These are phyloP conservation scores for Carapus acus DNA, from an alignment of 2,797 vertebrate genomes.

Conservation along the genomic window DNA sequence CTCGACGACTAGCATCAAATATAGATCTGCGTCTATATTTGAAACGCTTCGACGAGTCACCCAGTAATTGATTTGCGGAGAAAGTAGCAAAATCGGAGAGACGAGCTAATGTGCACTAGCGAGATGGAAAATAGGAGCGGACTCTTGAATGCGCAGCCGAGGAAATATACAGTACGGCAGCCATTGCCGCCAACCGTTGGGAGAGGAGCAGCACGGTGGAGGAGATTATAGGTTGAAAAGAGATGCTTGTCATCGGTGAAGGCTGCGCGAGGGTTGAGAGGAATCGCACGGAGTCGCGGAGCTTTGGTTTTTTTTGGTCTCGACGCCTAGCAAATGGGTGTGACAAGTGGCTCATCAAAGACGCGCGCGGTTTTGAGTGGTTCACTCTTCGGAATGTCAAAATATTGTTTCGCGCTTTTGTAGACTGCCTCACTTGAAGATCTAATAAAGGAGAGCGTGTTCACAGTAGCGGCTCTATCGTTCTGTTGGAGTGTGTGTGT, in stretches of 20 bases:
- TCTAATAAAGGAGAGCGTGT: neutral
- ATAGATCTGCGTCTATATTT: too few relatives aligned
- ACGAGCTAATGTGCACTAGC: neutral
- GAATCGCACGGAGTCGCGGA: slow-evolving; percentile 1
- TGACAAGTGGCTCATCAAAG: neutral
- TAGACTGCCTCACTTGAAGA: neutral
- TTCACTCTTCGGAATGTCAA: too few relatives aligned
- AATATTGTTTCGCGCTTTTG: neutral
- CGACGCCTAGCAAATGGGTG: too few relatives aligned
- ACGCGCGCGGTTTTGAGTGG: neutral
- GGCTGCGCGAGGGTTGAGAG: slow-evolving; percentile 11
- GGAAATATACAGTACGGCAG: slow-evolving; percentile 6
- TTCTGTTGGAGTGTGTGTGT: slow-evolving; percentile 1
- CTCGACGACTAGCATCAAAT: too few relatives aligned
- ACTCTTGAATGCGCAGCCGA: slow-evolving; percentile 5
- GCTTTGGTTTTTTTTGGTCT: neutral
- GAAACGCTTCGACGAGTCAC: too few relatives aligned
- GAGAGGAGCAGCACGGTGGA: slow-evolving; percentile 14
- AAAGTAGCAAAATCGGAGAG: slow-evolving; percentile 21
- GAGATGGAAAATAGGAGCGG: slow-evolving; percentile 3
- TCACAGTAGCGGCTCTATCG: slow-evolving; percentile 2
- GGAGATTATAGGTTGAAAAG: slow-evolving; percentile 17
- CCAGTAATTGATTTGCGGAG: too few relatives aligned
- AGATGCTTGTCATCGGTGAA: slow-evolving; percentile 28
- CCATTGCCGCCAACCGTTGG: neutral